Percentiles rank a stretch among this genome's conserved stretches.
Conservation (phyloP, 1,140 invertebrate species). For the Radopholus similis region DNA sequence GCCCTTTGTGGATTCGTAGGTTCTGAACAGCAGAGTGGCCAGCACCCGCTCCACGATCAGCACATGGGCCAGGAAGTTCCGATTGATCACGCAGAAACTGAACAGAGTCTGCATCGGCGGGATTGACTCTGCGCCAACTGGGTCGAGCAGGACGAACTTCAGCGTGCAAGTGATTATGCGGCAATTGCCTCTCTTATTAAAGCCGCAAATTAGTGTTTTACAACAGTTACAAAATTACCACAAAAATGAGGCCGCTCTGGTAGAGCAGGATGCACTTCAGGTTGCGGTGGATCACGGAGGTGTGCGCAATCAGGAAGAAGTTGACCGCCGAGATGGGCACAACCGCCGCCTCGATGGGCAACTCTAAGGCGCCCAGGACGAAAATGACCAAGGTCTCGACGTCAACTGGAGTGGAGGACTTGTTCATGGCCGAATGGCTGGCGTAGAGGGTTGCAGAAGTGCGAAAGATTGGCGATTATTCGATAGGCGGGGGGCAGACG, state of each 20-base stretch:
- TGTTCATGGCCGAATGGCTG: too few relatives aligned
- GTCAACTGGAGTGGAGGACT: too few relatives aligned
- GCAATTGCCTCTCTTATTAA: background rate
- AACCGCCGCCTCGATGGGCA: background rate
- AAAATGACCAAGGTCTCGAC: background rate
- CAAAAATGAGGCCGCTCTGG: constrained; percentile 11
- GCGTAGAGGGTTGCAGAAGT: too few relatives aligned
- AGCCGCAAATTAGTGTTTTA: background rate
- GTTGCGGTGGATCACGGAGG: constrained; percentile 1
- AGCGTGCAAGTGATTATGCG: background rate
- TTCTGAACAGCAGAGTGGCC: background rate
- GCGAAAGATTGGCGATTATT: too few relatives aligned
- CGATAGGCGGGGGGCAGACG: too few relatives aligned
- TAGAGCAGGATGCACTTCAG: constrained; percentile 6
- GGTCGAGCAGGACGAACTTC: background rate
- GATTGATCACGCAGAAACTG: background rate
- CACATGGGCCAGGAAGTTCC: constrained; percentile 7
- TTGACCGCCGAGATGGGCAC: constrained; percentile 9
- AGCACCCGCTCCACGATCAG: constrained; percentile 4
- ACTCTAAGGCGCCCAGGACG: background rate
- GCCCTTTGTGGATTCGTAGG: background rate
- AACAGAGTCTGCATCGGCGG: background rate
- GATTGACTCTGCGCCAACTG: background rate
- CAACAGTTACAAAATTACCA: background rate
- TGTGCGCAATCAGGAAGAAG: constrained; percentile 4